Evolutionary conservation across 2,888 invertebrate genomes (phyloP).

Genomic region (Callyntrura guangdongensis): DNA sequence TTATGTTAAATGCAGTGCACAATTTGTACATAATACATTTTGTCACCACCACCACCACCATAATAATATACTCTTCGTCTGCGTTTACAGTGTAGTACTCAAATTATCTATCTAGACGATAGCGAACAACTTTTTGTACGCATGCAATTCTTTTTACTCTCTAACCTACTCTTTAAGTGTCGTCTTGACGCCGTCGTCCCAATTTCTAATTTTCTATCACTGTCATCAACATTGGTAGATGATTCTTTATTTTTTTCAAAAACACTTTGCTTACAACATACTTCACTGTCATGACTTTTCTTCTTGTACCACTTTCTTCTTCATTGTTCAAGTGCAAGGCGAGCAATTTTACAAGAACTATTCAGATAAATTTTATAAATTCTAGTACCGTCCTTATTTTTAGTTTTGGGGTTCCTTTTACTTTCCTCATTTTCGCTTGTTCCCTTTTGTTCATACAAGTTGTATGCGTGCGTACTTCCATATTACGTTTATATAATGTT

Average conservation of each 20-base stretch:
- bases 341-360: too few relatives aligned
- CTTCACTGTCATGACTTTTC: constrained; percentile 5
- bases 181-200: too few relatives aligned
- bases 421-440: constrained; percentile 19
- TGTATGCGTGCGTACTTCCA: not conserved
- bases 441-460: constrained; percentile 10
- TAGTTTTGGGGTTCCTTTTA: not conserved
- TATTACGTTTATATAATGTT: not conserved
- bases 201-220: not conserved
- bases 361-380: constrained; percentile 41
- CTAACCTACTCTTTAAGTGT: too few relatives aligned
- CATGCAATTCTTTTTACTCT: not conserved
- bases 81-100: not conserved
- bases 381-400: constrained; percentile 11
- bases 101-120: not conserved
- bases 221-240: not conserved
- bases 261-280: constrained; percentile 23
- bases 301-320: not conserved
- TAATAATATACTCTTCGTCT: not conserved
- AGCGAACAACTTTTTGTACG: not conserved
- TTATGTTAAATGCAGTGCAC: not conserved
- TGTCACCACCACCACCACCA: not conserved
- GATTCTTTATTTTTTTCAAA: not conserved
- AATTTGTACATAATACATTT: not conserved
- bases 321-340: constrained; percentile 29